Evolutionary conservation across 1,140 invertebrate genomes (phyloP).

Genomic region (Brachionus angularis): DNA sequence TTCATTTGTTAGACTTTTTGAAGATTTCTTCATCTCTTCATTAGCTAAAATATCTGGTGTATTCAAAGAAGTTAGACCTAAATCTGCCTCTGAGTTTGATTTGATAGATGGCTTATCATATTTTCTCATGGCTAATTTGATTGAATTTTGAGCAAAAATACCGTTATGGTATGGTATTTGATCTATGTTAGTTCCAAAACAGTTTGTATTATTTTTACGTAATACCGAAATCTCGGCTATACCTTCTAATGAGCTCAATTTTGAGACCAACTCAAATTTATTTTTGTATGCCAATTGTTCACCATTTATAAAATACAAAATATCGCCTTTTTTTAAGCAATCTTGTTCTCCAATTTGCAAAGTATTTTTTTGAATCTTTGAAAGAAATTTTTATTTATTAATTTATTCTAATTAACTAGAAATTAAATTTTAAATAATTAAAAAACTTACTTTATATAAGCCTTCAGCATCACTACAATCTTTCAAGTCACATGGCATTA

Average conservation of each 20-base stretch:
- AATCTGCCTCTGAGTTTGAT: slow-evolving; percentile 18
- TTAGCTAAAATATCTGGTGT: slow-evolving; percentile 6
- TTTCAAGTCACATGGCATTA: slow-evolving; percentile 16
- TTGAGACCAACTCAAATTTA: slow-evolving; percentile 17
- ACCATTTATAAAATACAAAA: slow-evolving; percentile 24
- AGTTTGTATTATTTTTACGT: neutral
- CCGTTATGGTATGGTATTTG: slow-evolving; percentile 37
- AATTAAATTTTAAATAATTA: neutral
- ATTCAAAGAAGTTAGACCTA: neutral
- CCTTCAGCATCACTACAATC: neutral
- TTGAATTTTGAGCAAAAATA: slow-evolving; percentile 43
- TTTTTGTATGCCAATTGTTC: neutral
- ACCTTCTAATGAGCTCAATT: slow-evolving; percentile 17
- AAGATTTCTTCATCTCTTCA: too few species aligned
- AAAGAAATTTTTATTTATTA: slow-evolving; percentile 2
- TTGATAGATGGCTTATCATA: slow-evolving; percentile 42
- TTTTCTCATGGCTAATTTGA: slow-evolving; percentile 34
- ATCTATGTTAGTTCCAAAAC: neutral
- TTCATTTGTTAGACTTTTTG: too few species aligned
- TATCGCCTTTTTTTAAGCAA: slow-evolving; percentile 34
- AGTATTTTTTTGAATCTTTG: slow-evolving; percentile 34
- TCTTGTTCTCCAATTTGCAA: slow-evolving; percentile 24
- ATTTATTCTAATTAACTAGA: too few species aligned
- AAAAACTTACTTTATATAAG: slow-evolving; percentile 24
- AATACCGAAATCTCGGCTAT: slow-evolving; percentile 15